Percentiles rank a stretch among this genome's conserved stretches.
These are phyloP conservation scores for Collichthys lucidus DNA, from an alignment of 2,113 vertebrate species.

Conservation along the genomic window DNA sequence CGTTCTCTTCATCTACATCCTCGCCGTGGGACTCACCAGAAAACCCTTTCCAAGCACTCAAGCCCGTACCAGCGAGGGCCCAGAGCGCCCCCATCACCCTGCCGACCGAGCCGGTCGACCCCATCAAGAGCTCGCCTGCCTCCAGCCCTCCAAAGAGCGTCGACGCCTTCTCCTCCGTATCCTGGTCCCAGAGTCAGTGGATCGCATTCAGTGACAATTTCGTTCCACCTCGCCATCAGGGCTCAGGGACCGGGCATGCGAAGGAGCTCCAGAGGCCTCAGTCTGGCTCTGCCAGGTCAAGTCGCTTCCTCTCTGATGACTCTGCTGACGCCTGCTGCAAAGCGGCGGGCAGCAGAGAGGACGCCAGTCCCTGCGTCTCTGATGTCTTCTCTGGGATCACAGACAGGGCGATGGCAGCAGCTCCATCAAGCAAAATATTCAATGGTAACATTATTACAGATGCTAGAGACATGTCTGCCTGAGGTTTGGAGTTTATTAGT, in stretches of 20 bases:
- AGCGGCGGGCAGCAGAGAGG: conserved; percentile 73
- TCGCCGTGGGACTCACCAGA: conserved; percentile 82
- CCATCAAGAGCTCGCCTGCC: conserved; percentile 17
- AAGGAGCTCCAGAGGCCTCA: conserved; percentile 77
- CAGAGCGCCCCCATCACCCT: conserved; percentile 81
- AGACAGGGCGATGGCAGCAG: conserved; percentile 77
- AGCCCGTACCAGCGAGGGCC: conserved; percentile 76
- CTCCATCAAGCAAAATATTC: conserved; percentile 79
- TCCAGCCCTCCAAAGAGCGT: conserved; percentile 70
- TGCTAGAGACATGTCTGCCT: conserved; percentile 39
- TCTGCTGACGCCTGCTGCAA: conserved; percentile 78
- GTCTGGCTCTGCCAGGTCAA: conserved; percentile 70
- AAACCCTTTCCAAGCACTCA: conserved; percentile 79
- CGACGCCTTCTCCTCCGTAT: conserved; percentile 73
- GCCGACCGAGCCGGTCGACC: conserved; percentile 64
- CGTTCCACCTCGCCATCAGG: conserved; percentile 66
- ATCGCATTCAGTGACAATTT: conserved; percentile 86
- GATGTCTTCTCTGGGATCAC: conserved; percentile 77
- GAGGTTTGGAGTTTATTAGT: conserved; percentile 46
- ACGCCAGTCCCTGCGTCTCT: conserved; percentile 66
- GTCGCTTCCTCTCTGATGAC: conserved; percentile 83
- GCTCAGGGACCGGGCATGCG: conserved; percentile 39
- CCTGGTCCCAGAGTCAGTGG: conserved; percentile 86
- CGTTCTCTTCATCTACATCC: conserved; percentile 75
- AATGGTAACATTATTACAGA: conserved; percentile 81